Conservation (phyloP, 2,888 invertebrate species). For the Ennomos erosarius region DNA sequence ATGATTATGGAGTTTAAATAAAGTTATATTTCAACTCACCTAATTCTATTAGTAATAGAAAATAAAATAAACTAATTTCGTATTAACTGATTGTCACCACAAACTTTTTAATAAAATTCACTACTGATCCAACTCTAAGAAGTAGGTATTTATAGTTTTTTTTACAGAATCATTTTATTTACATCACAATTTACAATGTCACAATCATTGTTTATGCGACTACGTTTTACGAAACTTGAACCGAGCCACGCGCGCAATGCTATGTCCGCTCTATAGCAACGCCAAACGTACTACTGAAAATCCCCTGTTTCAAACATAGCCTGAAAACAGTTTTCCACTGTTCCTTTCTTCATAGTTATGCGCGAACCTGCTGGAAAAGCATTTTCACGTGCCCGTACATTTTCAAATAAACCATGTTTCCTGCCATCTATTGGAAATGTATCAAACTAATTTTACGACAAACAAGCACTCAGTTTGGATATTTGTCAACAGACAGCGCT, state of each 20-base stretch:
- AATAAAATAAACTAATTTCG: too few relatives aligned
- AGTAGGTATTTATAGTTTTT: too few relatives aligned
- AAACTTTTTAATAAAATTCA: too few relatives aligned
- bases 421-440: conserved; percentile 41
- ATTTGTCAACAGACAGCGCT: conserved; percentile 11
- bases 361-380: conserved; percentile 73
- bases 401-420: conserved; percentile 10
- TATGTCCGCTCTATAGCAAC: conserved; percentile 55
- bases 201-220: conserved; percentile 26
- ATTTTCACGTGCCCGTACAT: conserved; percentile 59
- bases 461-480: background rate
- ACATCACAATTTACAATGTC: background rate
- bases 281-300: conserved; percentile 70
- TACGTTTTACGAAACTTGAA: conserved; percentile 65
- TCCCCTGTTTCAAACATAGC: conserved; percentile 54
- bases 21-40: too few relatives aligned
- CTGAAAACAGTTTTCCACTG: conserved; percentile 65
- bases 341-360: conserved; percentile 66
- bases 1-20: too few relatives aligned
- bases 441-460: background rate
- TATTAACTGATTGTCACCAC: too few relatives aligned
- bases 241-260: conserved; percentile 36
- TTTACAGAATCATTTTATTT: too few relatives aligned
- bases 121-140: too few relatives aligned
- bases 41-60: too few relatives aligned